Evolutionary conservation across 2,113 vertebrate genomes (phyloP).

Genomic region (Porphyrio hochstetteri): DNA sequence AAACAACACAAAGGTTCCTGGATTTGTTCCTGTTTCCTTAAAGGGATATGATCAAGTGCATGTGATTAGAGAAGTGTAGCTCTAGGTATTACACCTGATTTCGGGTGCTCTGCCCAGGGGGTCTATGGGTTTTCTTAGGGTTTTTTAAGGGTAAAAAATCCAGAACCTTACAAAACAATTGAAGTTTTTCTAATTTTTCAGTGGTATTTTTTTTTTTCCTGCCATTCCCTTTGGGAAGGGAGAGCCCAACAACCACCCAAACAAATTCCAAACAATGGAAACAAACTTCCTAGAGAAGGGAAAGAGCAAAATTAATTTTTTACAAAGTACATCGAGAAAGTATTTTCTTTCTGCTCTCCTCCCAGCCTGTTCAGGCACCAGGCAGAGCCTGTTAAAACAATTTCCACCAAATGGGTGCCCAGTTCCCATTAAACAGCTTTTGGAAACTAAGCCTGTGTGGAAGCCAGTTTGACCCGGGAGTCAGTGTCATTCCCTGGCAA

Average conservation of each 20-base stretch:
- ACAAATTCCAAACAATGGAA: conserved; percentile 51
- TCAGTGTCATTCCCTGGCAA: neutral
- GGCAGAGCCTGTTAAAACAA: neutral
- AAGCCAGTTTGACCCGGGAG: neutral
- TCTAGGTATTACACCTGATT: conserved; percentile 10
- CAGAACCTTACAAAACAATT: neutral
- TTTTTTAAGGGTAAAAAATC: neutral
- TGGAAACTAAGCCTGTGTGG: neutral
- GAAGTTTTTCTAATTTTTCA: conserved; percentile 24
- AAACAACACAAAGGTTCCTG: conserved; percentile 54
- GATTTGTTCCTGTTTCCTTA: conserved; percentile 62
- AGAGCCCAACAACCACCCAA: conserved; percentile 61
- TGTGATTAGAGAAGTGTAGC: conserved; percentile 5
- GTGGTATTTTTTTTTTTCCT: neutral
- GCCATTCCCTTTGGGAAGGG: conserved; percentile 16
- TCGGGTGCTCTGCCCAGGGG: neutral
- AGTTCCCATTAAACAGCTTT: neutral
- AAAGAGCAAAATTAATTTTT: neutral
- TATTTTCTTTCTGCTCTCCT: neutral
- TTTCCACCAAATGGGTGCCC: neutral
- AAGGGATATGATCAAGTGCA: conserved; percentile 6
- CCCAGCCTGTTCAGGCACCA: neutral
- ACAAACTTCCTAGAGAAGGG: neutral
- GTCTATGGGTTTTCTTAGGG: neutral
- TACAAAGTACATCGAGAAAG: neutral